Evolutionary conservation across 2,113 vertebrate species (phyloP).

Genomic region (Hemichromis elongatus): DNA sequence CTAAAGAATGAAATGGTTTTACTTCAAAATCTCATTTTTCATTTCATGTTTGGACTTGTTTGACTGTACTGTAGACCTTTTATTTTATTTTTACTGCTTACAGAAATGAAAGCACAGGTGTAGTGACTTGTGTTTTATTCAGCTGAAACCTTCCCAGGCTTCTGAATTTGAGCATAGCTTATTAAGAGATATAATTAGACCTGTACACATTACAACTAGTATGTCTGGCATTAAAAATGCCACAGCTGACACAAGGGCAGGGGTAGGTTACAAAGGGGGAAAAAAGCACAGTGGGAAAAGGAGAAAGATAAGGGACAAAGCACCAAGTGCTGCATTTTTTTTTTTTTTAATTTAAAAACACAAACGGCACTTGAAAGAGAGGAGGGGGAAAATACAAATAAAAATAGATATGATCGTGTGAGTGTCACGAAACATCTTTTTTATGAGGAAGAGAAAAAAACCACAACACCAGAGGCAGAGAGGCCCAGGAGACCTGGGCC

Average conservation of each 20-base stretch:
- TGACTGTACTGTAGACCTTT: neutral
- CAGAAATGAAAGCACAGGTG: neutral
- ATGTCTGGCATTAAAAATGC: neutral
- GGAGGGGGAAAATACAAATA: neutral
- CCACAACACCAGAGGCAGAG: neutral
- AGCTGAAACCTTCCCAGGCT: neutral
- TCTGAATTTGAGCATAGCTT: neutral
- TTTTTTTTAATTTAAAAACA: neutral
- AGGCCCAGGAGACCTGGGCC: neutral
- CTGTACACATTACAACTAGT: neutral
- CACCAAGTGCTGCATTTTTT: neutral
- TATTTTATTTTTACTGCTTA: neutral
- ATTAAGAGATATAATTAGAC: neutral
- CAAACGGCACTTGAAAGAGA: neutral
- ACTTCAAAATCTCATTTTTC: neutral
- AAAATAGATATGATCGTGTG: rapidly evolving
- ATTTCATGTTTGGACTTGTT: neutral
- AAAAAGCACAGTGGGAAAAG: neutral
- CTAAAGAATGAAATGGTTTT: neutral
- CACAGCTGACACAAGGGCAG: neutral
- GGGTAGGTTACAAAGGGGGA: neutral
- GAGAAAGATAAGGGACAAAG: neutral
- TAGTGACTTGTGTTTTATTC: neutral
- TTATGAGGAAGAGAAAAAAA: neutral
- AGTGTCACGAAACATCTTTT: neutral